phyloP scores from a whole-genome alignment of 2,888 invertebrate genomes.

The Lymantria monacha region DNA sequence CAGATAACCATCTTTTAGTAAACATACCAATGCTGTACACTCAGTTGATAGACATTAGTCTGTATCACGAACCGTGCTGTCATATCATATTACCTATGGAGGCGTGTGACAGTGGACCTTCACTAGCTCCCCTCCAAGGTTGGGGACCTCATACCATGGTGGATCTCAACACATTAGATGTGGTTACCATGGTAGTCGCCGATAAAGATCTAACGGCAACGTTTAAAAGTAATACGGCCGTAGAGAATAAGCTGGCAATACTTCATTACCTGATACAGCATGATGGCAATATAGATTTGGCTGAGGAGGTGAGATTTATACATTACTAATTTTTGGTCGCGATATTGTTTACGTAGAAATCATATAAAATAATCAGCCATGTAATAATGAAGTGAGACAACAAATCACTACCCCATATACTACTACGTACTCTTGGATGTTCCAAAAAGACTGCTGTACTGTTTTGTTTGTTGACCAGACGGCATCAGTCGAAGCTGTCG shows the following conservation, averaged over 20 bases:
- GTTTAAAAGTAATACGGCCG: slow-evolving; percentile 85
- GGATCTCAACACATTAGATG: slow-evolving; percentile 87
- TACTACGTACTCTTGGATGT: too few species aligned
- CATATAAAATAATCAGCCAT: too few species aligned
- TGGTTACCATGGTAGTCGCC: slow-evolving; percentile 85
- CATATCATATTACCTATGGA: slow-evolving; percentile 87
- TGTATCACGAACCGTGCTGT: slow-evolving; percentile 91
- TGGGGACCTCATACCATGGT: slow-evolving; percentile 80
- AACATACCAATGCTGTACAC: slow-evolving; percentile 92
- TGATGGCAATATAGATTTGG: slow-evolving; percentile 87
- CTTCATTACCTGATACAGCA: slow-evolving; percentile 92
- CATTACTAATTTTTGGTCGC: neutral
- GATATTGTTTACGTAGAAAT: neutral
- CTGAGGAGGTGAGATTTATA: slow-evolving; percentile 83
- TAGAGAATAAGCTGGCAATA: slow-evolving; percentile 89
- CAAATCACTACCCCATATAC: too few species aligned
- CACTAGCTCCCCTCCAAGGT: slow-evolving; percentile 86
- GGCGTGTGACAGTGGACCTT: slow-evolving; percentile 79
- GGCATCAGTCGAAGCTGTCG: too few species aligned
- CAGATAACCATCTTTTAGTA: slow-evolving; percentile 91
- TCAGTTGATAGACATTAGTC: slow-evolving; percentile 92
- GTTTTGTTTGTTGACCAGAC: too few species aligned
- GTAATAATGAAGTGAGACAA: too few species aligned
- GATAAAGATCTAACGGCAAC: slow-evolving; percentile 86
- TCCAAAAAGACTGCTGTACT: too few species aligned